Conservation (phyloP, 2,113 vertebrate species). For the Eonycteris spelaea region DNA sequence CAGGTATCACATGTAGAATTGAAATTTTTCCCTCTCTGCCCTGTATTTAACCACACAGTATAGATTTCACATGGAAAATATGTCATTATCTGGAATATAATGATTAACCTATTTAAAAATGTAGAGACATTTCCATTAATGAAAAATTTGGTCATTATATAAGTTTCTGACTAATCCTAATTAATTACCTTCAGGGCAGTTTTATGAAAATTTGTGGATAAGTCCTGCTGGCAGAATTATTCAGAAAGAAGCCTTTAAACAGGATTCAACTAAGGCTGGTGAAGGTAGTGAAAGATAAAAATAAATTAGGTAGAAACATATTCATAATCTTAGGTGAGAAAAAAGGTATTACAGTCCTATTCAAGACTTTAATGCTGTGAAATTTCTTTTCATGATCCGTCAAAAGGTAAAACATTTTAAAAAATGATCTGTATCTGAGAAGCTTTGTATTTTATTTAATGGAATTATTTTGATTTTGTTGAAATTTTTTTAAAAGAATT, state of each 20-base stretch:
- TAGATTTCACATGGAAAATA: constrained; percentile 19
- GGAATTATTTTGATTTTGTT: neutral
- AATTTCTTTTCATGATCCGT: constrained; percentile 19
- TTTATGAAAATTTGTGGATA: constrained; percentile 32
- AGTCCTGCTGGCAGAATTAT: neutral
- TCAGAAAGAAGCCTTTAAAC: neutral
- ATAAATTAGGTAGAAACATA: neutral
- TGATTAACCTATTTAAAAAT: constrained; percentile 37
- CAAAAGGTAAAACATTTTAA: neutral
- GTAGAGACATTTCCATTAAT: constrained; percentile 23
- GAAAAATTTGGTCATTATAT: constrained; percentile 11
- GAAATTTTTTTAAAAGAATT: neutral
- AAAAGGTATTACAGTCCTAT: neutral
- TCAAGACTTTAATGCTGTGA: neutral
- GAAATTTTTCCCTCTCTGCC: neutral
- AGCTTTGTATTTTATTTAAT: constrained; percentile 22
- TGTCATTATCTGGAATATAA: neutral
- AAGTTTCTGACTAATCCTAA: constrained; percentile 51
- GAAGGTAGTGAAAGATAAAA: neutral
- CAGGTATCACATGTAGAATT: neutral
- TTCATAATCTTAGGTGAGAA: neutral
- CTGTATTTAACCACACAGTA: neutral
- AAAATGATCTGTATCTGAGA: neutral
- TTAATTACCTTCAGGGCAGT: constrained; percentile 27
- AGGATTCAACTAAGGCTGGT: neutral